A percentile compares a stretch with the other conserved stretches of the same genome.
Evolutionary conservation across 2,113 vertebrate genomes (phyloP).

Genomic region (Tachycineta bicolor): DNA sequence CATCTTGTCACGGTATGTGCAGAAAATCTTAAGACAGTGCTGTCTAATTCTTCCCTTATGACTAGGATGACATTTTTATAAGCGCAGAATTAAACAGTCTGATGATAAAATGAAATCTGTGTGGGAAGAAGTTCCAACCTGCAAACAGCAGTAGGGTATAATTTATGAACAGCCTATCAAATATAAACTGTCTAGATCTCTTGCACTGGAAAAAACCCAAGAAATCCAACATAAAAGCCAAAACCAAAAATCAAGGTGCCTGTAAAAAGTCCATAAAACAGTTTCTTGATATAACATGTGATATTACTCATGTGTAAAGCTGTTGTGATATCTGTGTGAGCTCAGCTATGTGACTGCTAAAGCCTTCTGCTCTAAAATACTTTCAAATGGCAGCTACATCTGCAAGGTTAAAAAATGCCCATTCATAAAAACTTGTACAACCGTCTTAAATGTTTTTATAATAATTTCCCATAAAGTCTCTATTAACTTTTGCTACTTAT

Average conservation of each 20-base stretch:
- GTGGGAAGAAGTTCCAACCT: slow-evolving; percentile 65
- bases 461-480: not conserved
- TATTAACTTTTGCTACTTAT: not conserved
- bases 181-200: slow-evolving; percentile 34
- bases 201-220: not conserved
- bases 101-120: slow-evolving; percentile 62
- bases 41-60: slow-evolving; percentile 49
- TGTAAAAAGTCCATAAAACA: not conserved
- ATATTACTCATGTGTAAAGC: not conserved
- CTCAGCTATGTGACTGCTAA: not conserved
- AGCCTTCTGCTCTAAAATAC: not conserved
- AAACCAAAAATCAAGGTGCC: not conserved
- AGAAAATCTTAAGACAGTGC: slow-evolving; percentile 22
- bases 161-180: slow-evolving; percentile 49
- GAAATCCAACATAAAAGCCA: not conserved
- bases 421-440: not conserved
- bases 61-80: slow-evolving; percentile 65
- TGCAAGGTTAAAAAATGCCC: not conserved
- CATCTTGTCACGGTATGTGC: slow-evolving; percentile 14
- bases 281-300: not conserved
- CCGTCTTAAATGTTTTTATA: not conserved
- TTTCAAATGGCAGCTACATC: not conserved
- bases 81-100: slow-evolving; percentile 58
- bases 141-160: slow-evolving; percentile 51
- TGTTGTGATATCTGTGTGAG: not conserved